Evolutionary conservation across 2,113 vertebrate species (phyloP), one percentile per base, ranked within the genome.

Genomic region (Coturnix japonica): DNA sequence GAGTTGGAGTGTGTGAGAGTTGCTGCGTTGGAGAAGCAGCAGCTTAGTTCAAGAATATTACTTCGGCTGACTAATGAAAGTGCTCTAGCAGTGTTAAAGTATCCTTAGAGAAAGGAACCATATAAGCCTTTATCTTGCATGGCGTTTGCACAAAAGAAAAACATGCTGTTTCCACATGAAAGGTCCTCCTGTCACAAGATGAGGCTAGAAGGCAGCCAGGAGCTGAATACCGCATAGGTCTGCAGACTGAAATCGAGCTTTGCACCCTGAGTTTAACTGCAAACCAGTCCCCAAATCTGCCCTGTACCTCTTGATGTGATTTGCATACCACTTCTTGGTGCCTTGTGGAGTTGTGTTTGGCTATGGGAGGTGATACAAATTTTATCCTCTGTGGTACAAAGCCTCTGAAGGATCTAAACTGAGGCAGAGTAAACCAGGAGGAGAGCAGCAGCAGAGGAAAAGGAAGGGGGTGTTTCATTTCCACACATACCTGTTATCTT

Each of bases 401-500:
- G 25, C 28, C 21, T 74, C 9, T 20, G 16, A 43, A 71, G 46
- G 46, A 51, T 56, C 91, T 90, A 85, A 90, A 46, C 39, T n/a
- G 33, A 17, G 33, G 22, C 56, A 82, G 39, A 75, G 57, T 57
- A 30, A 90, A 81, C n/a, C 14, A 80, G 51, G 56, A 69, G 78
- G 81, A 59, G 70, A 71, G 54, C 4, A 39, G 28, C 53, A 85
- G 43, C 91, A 81, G 51, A 83, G 79, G 51, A 92, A 91, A 93
- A 93, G 72, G 79, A 89, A 94, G n/a, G 85, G 61, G 61, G 69
- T 94, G 79, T 88, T 91, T 53, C 57, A 35, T 85, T 91, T 93
- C 85, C 93, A 94, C 56, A 31, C 65, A 65, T 1, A 77, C 88
- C 65, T 88, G 51, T 75, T 53, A 49, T 74, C 82, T 90, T 94